Base-by-base conservation (phyloP, 1,140 invertebrate genomes). In the Drosophila varians region DNA sequence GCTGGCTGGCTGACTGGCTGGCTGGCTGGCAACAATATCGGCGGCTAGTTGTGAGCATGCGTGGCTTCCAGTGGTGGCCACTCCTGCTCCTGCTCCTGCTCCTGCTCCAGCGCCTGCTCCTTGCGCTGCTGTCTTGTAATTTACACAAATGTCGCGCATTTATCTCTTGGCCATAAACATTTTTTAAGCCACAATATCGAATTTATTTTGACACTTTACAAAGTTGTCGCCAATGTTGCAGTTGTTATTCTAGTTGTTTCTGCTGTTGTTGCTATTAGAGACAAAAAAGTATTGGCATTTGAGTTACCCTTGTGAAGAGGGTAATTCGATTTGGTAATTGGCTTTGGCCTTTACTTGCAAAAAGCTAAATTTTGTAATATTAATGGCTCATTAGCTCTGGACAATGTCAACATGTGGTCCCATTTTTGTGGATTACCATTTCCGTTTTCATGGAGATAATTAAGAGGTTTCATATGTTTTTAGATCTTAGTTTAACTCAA, bases 151-250 rank as follows among this genome's bases (percentile, higher is more conserved):
- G 82, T 87, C 82, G 83, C 82, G 61, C 72, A 87, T 82, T 87
- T 87, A 87, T 87, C 82, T 82, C 65, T 31, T 38, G 78, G 74
- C 82, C 82, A 87, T 87, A 87, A 87, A 87, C 82, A 87, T 87
- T 87, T 87, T 84, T 87, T 87, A 86, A 87, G 82, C 82, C 77
- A 87, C 83, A 87, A 87, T 87, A 87, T 87, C 82, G 82, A 87
- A 87, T 87, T 87, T 87, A 87, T 87, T 87, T 87, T 87, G 82
- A 87, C 82, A 87, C 82, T 88, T 87, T 64, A 87, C 82, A 87
- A 87, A 87, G 82, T 86, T 86, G 83, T 86, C 69, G 80, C 66
- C 77, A 72, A 68, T 87, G 76, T 73, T 55, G 62, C 19, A 42
- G 80, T 51, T 40, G 68, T 65, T 53, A 49, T 53, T 70, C 64